Conservation (phyloP, 1,140 invertebrate species). For the Brachionus angularis region DNA sequence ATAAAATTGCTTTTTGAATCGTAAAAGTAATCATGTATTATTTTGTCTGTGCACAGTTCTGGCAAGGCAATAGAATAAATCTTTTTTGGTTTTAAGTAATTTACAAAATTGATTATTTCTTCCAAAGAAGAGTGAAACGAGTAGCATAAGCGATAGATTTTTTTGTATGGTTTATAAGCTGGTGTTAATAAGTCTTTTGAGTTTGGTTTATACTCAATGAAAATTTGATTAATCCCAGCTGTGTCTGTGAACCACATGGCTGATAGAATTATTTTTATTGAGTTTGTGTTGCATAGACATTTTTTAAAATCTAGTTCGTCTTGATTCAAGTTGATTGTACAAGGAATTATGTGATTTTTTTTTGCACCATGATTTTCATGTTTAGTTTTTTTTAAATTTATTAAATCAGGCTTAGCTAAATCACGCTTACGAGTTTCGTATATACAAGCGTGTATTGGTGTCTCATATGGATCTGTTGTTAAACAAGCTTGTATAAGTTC, state of each 20-base stretch:
- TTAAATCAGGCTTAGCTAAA: background rate
- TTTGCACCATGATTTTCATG: background rate
- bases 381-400: background rate
- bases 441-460: constrained; percentile 50
- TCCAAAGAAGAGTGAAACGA: constrained; percentile 56
- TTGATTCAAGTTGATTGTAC: background rate
- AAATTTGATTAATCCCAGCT: constrained; percentile 47
- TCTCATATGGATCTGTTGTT: constrained; percentile 48
- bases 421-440: constrained; percentile 36
- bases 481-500: constrained; percentile 47
- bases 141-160: constrained; percentile 49
- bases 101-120: constrained; percentile 52
- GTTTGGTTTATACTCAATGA: constrained; percentile 36
- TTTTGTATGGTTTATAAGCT: constrained; percentile 10
- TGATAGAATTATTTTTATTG: constrained; percentile 51
- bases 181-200: background rate
- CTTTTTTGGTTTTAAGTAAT: constrained; percentile 50
- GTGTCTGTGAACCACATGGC: constrained; percentile 55
- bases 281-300: constrained; percentile 27
- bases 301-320: background rate
- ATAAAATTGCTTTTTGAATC: background rate
- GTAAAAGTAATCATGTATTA: constrained; percentile 2
- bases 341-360: background rate
- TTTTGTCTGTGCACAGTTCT: background rate
- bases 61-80: constrained; percentile 53